Base-by-base conservation (phyloP, 2,888 invertebrate species). In the Polyommatus iphigenia region DNA sequence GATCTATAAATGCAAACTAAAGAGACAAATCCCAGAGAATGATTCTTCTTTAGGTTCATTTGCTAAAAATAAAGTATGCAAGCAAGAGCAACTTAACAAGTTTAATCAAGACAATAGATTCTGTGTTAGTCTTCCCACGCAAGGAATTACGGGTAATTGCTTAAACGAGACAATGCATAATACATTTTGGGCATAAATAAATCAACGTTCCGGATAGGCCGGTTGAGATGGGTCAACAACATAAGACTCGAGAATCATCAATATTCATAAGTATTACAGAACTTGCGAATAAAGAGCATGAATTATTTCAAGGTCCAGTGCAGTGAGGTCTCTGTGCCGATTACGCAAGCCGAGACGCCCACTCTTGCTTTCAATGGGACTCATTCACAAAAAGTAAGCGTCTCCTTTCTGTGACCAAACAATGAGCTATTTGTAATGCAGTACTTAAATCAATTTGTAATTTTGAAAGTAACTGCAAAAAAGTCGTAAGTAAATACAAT, bases 301-400 rank as follows among this genome's bases (percentile, higher is more conserved):
- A 20, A 73, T 41, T 46, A 73, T 73, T 41, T 73, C 67, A 81
- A 77, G 77, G 77, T 76, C 73, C 54, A 54, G 57, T 32, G 67
- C 67, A 32, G 4, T 67, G 67, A 67, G 67, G 67, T 32, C 29
- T 67, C 67, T 67, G 67, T 15, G 67, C 67, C 67, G 67, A 67
- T 67, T 79, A 79, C 78, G 79, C 77, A 80, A 80, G 29, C 29
- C 15, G 15, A 32, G 5, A 24, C 72, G 72, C 36, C 41, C 20
- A 78, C 81, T 81, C 81, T 80, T 81, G 81, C 81, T 83, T 81
- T 81, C 82, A 79, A 80, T 78, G 76, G 78, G 80, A 54, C 81
- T 80, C 83, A 83, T 82, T 82, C 81, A 81, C 80, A 80, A 81
- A 81, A 82, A 82, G 59, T 77, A 32, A 67, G 67, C 29, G 24